Percentiles rank a stretch among this genome's conserved stretches.
Conservation (phyloP, 2,113 vertebrate species). For the Embiotoca jacksoni region DNA sequence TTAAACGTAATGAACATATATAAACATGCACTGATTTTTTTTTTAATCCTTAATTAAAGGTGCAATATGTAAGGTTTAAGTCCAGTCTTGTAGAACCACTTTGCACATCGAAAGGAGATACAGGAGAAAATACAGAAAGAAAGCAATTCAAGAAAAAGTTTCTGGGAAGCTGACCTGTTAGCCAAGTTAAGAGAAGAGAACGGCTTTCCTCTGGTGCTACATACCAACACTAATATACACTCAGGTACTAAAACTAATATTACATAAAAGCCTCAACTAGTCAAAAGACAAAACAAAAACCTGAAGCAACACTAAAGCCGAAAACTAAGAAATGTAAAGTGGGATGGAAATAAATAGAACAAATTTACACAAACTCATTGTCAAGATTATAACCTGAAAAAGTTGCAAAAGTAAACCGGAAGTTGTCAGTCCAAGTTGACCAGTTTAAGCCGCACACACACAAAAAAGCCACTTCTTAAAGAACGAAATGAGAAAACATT, state of each 20-base stretch:
- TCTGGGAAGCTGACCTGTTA: slow-evolving; percentile 25
- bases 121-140: not conserved
- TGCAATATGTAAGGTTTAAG: no score
- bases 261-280: not conserved
- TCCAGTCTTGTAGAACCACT: no score
- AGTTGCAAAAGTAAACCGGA: slow-evolving; percentile 39
- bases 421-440: not conserved
- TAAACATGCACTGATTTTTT: no score
- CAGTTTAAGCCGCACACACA: no score
- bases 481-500: no score
- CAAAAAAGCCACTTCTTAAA: no score
- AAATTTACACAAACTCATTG: slow-evolving; percentile 40
- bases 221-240: slow-evolving; percentile 22
- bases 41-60: no score
- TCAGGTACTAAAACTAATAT: slow-evolving; percentile 42
- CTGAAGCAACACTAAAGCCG: slow-evolving; percentile 61
- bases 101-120: no score
- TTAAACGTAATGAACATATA: no score
- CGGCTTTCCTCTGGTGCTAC: slow-evolving; percentile 18
- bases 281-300: slow-evolving; percentile 36
- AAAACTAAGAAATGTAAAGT: slow-evolving; percentile 32
- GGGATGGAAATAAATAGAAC: slow-evolving; percentile 67
- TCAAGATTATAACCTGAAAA: slow-evolving; percentile 44
- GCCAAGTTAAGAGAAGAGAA: slow-evolving; percentile 31
- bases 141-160: slow-evolving; percentile 9